A percentile compares a stretch with the other conserved stretches of the same genome.
Evolutionary conservation across 2,113 vertebrate species (phyloP).

Genomic region (Pyrgilauda ruficollis): DNA sequence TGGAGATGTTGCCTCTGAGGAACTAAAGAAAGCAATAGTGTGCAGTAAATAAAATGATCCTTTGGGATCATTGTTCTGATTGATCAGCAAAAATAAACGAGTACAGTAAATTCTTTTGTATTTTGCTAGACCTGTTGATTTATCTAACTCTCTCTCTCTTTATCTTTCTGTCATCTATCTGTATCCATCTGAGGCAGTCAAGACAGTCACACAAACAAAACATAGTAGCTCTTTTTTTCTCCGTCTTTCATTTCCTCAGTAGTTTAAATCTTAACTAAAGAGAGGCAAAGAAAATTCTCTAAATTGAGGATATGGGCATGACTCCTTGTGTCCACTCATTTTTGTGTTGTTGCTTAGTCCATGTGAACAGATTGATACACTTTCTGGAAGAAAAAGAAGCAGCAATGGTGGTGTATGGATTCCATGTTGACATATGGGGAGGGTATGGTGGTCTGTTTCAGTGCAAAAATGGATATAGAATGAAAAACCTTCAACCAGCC

Average conservation of each 20-base stretch:
- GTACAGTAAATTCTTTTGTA: neutral
- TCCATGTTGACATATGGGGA: neutral
- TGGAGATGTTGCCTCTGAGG: neutral
- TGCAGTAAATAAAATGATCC: neutral
- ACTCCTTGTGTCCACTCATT: neutral
- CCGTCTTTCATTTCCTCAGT: neutral
- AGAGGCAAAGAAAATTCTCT: neutral
- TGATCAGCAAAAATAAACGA: neutral
- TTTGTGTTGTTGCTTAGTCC: neutral
- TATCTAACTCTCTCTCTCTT: neutral
- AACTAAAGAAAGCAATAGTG: neutral
- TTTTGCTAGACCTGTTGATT: neutral
- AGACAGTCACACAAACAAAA: neutral
- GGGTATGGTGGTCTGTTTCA: neutral
- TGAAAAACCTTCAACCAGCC: neutral
- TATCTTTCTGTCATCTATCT: neutral
- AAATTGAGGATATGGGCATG: neutral
- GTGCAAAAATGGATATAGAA: neutral
- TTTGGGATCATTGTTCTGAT: neutral
- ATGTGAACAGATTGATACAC: neutral
- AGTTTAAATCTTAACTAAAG: neutral
- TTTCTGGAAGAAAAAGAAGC: neutral
- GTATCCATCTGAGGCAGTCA: neutral
- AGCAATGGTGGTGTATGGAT: neutral
- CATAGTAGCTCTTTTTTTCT: neutral